Percentiles rank a stretch among this genome's conserved stretches.
These are phyloP conservation scores for human DNA, from an alignment of 2,113 vertebrate species.

Conservation along the genomic window GRCh38 chr6:169370501-169371000, in stretches of 20 bases:
- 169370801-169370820: too few species aligned
- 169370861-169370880: not conserved
- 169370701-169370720: too few species aligned
- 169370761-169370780: not conserved
- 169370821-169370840: too few species aligned
- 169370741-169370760: not conserved
- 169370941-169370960: not conserved
- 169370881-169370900: not conserved
- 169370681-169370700: too few species aligned
- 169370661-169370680: not conserved
- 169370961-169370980: not conserved
- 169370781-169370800: not conserved
- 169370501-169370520: not conserved
- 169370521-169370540: not conserved
- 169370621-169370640: not conserved
- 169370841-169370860: rapidly evolving
- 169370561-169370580: too few species aligned
- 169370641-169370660: not conserved
- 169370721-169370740: not conserved
- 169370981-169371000: not conserved
- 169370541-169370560: not conserved
- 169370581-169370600: too few species aligned
- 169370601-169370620: not conserved
- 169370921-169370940: not conserved
- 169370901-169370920: not conserved